A percentile compares a stretch with the other conserved stretches of the same genome.
Evolutionary conservation across 2,888 invertebrate species (phyloP).

Genomic region (Netelia inedita): DNA sequence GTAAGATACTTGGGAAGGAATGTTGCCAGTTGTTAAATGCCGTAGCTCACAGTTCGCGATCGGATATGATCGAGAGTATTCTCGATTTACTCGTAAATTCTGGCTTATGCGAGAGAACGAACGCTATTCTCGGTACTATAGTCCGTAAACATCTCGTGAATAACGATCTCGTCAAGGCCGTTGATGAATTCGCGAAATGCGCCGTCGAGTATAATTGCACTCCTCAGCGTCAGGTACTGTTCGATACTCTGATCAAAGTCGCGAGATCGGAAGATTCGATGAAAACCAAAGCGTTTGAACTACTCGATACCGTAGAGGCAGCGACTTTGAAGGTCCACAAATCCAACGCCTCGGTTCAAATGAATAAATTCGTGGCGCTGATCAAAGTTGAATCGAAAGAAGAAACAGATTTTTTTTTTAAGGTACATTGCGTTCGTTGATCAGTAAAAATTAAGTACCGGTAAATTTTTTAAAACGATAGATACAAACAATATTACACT

Average conservation of each 20-base stretch:
- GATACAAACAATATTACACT: too few relatives aligned
- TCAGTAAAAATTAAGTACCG: too few relatives aligned
- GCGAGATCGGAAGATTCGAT: slow-evolving; percentile 6
- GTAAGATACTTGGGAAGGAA: slow-evolving; percentile 83
- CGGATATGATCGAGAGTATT: slow-evolving; percentile 85
- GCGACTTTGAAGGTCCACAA: slow-evolving; percentile 46
- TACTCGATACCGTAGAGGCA: slow-evolving; percentile 69
- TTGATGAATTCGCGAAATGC: slow-evolving; percentile 86
- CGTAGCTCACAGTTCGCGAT: slow-evolving; percentile 84
- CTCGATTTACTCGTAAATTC: slow-evolving; percentile 86
- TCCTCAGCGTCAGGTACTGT: slow-evolving; percentile 89
- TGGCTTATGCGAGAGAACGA: slow-evolving; percentile 87
- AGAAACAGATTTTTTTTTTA: too few relatives aligned
- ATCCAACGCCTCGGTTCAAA: background rate
- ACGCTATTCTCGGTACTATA: slow-evolving; percentile 88
- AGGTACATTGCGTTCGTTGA: too few relatives aligned
- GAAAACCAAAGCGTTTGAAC: slow-evolving; percentile 39
- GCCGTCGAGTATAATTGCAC: slow-evolving; percentile 87
- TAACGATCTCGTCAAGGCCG: slow-evolving; percentile 86
- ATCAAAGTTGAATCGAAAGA: too few relatives aligned
- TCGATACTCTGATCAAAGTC: slow-evolving; percentile 81
- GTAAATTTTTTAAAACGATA: too few relatives aligned
- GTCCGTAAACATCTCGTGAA: slow-evolving; percentile 87
- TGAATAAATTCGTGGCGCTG: too few relatives aligned
- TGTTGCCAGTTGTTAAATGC: slow-evolving; percentile 88